Evolutionary conservation across 2,797 vertebrate genomes (phyloP).

Genomic region (Spea hammondii): DNA sequence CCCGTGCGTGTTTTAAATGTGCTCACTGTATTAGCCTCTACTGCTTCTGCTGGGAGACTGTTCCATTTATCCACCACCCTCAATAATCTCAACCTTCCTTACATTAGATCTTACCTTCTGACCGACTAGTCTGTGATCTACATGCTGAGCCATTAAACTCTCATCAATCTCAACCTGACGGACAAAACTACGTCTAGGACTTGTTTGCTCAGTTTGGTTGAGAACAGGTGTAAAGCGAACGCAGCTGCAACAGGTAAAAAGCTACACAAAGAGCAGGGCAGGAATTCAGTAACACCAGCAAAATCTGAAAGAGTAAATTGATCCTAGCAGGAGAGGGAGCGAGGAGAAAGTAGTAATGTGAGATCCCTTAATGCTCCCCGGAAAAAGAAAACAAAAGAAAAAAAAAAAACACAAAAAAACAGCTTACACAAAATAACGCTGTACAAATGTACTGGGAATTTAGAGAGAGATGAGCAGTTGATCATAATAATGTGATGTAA

Average conservation of each 20-base stretch:
- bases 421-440: neutral
- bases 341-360: neutral
- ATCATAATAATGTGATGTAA: neutral
- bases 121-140: too few species aligned
- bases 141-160: neutral
- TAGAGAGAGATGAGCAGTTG: neutral
- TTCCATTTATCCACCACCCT: too few species aligned
- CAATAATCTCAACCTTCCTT: too few species aligned
- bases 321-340: constrained; percentile 8
- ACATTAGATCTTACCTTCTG: too few species aligned
- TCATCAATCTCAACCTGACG: neutral
- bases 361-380: neutral
- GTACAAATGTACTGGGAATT: neutral
- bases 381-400: neutral
- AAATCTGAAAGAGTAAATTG: constrained; percentile 7
- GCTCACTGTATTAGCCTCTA: too few species aligned
- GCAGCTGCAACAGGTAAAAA: constrained; percentile 21
- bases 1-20: too few species aligned
- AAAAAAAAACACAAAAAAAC: too few species aligned
- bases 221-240: neutral
- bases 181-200: neutral
- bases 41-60: too few species aligned
- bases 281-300: neutral
- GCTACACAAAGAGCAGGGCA: neutral
- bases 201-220: neutral